A percentile compares a stretch with the other conserved stretches of the same genome.
Conservation (phyloP, 2,888 invertebrate genomes). For the Oscheius onirici region DNA sequence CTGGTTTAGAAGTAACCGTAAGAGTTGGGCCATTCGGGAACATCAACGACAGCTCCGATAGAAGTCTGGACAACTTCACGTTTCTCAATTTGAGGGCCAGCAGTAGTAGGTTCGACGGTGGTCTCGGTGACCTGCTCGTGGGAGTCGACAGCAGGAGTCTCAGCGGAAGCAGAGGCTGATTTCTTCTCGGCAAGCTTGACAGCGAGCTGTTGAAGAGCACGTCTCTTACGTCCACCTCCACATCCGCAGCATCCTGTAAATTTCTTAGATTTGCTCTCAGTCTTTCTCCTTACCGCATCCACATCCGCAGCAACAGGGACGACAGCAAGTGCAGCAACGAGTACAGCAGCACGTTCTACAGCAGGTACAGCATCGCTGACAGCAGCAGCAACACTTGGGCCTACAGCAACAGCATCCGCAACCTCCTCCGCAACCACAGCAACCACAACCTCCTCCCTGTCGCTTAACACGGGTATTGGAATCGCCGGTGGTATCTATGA, state of each 20-base stretch:
- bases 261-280: background rate
- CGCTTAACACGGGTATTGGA: slow-evolving; percentile 40
- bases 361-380: slow-evolving; percentile 46
- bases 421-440: slow-evolving; percentile 41
- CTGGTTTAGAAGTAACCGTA: slow-evolving; percentile 28
- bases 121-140: background rate
- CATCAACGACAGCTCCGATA: slow-evolving; percentile 27
- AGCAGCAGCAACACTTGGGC: slow-evolving; percentile 36
- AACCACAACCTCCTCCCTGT: slow-evolving; percentile 39
- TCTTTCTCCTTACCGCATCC: slow-evolving; percentile 13
- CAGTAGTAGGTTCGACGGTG: background rate
- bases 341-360: slow-evolving; percentile 49
- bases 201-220: slow-evolving; percentile 46
- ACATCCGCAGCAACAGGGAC: slow-evolving; percentile 37
- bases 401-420: slow-evolving; percentile 40
- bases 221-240: slow-evolving; percentile 48
- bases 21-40: slow-evolving; percentile 31
- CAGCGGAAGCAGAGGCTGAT: background rate
- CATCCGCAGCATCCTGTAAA: slow-evolving; percentile 48
- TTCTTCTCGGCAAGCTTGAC: slow-evolving; percentile 47
- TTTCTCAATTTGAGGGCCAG: background rate
- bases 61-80: slow-evolving; percentile 21
- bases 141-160: background rate
- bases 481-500: slow-evolving; percentile 38
- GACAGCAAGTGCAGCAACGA: slow-evolving; percentile 43